These are phyloP conservation scores for Zingel zingel DNA, from an alignment of 2,113 vertebrate species.

Conservation along the genomic window DNA sequence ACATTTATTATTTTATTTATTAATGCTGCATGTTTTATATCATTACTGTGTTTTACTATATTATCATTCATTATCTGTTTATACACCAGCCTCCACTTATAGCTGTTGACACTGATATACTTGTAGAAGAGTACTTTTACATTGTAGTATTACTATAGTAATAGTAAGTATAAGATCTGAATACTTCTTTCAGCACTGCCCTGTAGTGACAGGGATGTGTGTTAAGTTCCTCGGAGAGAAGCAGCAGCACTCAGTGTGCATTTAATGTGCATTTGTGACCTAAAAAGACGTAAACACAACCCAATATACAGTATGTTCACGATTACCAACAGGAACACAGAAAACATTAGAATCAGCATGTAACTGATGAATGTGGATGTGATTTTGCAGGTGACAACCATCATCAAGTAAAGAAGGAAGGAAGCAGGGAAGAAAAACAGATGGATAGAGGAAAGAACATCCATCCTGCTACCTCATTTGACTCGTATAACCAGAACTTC, in stretches of 20 bases:
- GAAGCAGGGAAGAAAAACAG: background rate
- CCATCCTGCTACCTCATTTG: slow-evolving; percentile 27
- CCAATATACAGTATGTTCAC: background rate
- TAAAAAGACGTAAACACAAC: background rate
- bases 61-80: background rate
- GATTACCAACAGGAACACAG: background rate
- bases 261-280: background rate
- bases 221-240: background rate
- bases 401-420: background rate
- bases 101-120: background rate
- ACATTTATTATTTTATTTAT: background rate
- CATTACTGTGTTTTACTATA: background rate
- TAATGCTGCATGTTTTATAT: background rate
- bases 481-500: slow-evolving; percentile 28
- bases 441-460: background rate
- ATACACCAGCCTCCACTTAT: background rate
- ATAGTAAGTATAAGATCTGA: background rate
- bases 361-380: background rate
- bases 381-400: background rate
- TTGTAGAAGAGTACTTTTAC: background rate
- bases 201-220: background rate
- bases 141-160: background rate
- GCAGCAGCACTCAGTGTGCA: background rate
- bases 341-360: background rate
- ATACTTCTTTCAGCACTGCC: background rate